These are phyloP conservation scores for Leistus spinibarbis DNA, from an alignment of 2,888 invertebrate genomes.

Conservation along the genomic window DNA sequence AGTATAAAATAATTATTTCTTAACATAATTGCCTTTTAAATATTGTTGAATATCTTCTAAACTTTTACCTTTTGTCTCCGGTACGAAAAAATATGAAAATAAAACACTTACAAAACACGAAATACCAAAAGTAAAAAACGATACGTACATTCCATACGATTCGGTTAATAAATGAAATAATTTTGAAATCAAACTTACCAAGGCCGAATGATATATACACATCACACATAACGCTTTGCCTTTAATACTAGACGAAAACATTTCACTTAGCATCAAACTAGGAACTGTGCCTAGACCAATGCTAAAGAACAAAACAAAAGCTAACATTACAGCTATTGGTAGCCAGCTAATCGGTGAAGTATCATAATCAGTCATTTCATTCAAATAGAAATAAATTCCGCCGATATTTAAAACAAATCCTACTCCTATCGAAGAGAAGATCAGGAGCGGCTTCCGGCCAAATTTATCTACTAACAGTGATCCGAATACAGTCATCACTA, in stretches of 20 bases:
- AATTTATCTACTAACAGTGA: constrained; percentile 50
- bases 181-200: constrained; percentile 46
- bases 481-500: constrained; percentile 48
- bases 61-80: constrained; percentile 53
- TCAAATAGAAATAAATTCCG: constrained; percentile 50
- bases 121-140: constrained; percentile 49
- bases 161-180: constrained; percentile 48
- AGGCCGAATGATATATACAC: constrained; percentile 45
- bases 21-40: constrained; percentile 44
- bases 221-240: constrained; percentile 47
- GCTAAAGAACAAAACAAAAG: constrained; percentile 44
- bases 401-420: constrained; percentile 35
- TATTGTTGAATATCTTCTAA: constrained; percentile 54
- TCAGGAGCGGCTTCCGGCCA: constrained; percentile 57
- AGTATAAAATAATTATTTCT: not conserved
- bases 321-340: constrained; percentile 45
- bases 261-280: constrained; percentile 48
- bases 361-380: constrained; percentile 44
- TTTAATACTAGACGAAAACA: constrained; percentile 51
- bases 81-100: constrained; percentile 49
- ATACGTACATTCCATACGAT: constrained; percentile 48
- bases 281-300: constrained; percentile 47
- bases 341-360: constrained; percentile 44
- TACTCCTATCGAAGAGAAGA: constrained; percentile 58
- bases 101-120: constrained; percentile 46